phyloP scores from a whole-genome alignment of 2,888 invertebrate species.

The Entomobrya multifasciata region DNA sequence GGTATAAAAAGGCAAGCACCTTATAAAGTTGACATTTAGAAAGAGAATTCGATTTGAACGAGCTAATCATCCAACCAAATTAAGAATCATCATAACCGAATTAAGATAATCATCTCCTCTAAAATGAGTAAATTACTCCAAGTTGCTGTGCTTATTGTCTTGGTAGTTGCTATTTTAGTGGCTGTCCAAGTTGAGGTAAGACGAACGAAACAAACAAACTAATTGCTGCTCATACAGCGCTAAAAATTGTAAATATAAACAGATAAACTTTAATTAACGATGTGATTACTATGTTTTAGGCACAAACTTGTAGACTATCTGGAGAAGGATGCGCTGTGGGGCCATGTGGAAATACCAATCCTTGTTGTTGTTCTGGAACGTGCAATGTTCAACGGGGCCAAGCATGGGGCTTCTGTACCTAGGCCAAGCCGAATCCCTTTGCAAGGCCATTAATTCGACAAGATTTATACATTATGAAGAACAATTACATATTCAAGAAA shows the following conservation, averaged over 20 bases:
- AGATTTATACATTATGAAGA: no score
- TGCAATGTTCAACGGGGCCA: slow-evolving; percentile 44
- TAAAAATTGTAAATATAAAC: no score
- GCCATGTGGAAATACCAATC: slow-evolving; percentile 68
- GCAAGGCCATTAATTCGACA: no score
- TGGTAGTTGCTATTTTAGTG: background rate
- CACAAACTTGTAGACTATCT: slow-evolving; percentile 50
- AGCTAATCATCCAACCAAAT: no score
- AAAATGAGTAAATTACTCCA: background rate
- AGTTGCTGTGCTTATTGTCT: background rate
- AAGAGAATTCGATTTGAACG: no score
- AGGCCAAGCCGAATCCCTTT: no score
- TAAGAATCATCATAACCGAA: no score
- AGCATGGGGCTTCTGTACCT: slow-evolving; percentile 66
- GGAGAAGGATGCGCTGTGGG: slow-evolving; percentile 69
- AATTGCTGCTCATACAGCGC: background rate
- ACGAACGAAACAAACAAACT: background rate
- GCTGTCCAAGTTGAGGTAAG: slow-evolving; percentile 46
- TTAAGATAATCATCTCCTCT: no score
- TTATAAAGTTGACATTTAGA: no score
- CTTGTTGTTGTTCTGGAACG: slow-evolving; percentile 65
- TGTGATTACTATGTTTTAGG: slow-evolving; percentile 49
- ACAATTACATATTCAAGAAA: no score
- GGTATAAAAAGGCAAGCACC: no score
- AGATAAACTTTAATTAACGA: background rate